Evolutionary conservation across 2,113 vertebrate species (phyloP), one percentile per base, ranked within the genome.

Genomic region (Phyllostomus discolor): DNA sequence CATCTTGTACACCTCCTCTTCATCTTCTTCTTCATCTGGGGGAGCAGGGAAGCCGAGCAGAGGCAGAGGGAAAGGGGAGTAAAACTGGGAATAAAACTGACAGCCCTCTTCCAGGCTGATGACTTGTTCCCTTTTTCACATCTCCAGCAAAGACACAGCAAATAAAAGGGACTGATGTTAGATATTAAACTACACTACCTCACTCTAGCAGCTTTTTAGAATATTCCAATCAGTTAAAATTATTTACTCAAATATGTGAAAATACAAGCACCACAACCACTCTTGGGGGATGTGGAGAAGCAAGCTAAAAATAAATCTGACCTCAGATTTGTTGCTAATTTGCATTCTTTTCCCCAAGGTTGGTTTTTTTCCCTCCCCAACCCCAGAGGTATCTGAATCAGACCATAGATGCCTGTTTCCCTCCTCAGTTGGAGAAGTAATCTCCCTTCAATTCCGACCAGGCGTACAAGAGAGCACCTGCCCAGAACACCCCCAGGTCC

Each of bases 1-100:
- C 99, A 99, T 99, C 97, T 99, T 99, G 95, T 99, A 99, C 16
- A 99, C 99, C 91, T 99, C 99, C 83, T 99, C 99, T 95, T 99
- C 99, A 90, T 99, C 99, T 95, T 99, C 99, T 96, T 99, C 99
- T 95, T 99, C 99, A 98, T 99, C 99, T 99, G 86, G 88, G 90
- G 78, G n/a, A 92, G n/a, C 91, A 54, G 26, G 57, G 10, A 48
- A 79, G 54, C 10, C 78, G 87, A 48, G 17, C 16, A 38, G 31
- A 85, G 64, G 50, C 4, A 38, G 15, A 70, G 64, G 17, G 14
- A 43, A 75, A 46, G 31, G 17, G 52, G 79, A 80, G 12, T 38
- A 80, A 41, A 41, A 41, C 38, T 1, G 24, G 8, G 14, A 48
- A 46, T 22, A 38, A 52, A 41, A 48, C 26, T 28, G 20, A 66